A percentile compares a stretch with the other conserved stretches of the same genome.
phyloP scores from a whole-genome alignment of 1,140 invertebrate genomes.

The Diorhabda carinulata region DNA sequence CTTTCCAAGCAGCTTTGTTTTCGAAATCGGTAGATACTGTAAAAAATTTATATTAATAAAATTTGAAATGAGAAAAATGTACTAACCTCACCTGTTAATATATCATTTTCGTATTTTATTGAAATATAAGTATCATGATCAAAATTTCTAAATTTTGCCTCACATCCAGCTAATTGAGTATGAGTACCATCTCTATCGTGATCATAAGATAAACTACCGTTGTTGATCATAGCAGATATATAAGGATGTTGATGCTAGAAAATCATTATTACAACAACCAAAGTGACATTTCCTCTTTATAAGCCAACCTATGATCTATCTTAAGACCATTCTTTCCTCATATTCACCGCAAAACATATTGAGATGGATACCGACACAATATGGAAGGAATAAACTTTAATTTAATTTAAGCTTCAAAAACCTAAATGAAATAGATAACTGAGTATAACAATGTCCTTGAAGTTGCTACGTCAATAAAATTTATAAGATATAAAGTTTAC shows the following conservation, averaged over 20 bases:
- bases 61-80: too few relatives aligned
- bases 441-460: too few relatives aligned
- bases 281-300: too few relatives aligned
- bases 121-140: conserved; percentile 88
- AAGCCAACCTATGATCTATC: background rate
- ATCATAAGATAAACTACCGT: conserved; percentile 93
- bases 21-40: conserved; percentile 88
- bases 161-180: conserved; percentile 91
- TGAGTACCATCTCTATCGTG: conserved; percentile 98
- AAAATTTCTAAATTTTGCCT: conserved; percentile 90
- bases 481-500: too few relatives aligned
- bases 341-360: too few relatives aligned
- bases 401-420: too few relatives aligned
- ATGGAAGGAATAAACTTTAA: too few relatives aligned
- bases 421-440: too few relatives aligned
- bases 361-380: too few relatives aligned
- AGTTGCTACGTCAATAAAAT: too few relatives aligned
- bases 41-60: conserved; percentile 18
- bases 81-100: conserved; percentile 65
- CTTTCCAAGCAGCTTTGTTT: conserved; percentile 89
- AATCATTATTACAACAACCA: background rate
- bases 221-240: conserved; percentile 97
- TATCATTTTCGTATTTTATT: conserved; percentile 88
- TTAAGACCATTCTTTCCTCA: background rate
- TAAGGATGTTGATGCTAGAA: conserved; percentile 94